These are phyloP conservation scores for Oscheius onirici DNA, from an alignment of 2,888 invertebrate genomes.

Conservation along the genomic window DNA sequence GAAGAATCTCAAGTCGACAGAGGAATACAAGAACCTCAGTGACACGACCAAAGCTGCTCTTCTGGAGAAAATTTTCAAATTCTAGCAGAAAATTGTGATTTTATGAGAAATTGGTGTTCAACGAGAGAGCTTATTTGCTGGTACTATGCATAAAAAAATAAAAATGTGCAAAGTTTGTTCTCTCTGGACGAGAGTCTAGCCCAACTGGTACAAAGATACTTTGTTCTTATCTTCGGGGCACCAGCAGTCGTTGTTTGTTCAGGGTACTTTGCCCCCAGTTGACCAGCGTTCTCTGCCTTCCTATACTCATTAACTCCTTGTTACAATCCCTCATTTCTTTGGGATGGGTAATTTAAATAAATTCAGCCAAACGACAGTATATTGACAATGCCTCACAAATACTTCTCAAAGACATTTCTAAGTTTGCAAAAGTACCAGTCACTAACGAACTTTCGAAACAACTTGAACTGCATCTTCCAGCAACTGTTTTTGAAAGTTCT, in stretches of 20 bases:
- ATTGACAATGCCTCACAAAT: no score
- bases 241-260: background rate
- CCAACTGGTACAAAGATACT: slow-evolving; percentile 17
- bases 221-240: slow-evolving; percentile 23
- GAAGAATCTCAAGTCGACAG: slow-evolving; percentile 54
- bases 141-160: background rate
- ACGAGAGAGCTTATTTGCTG: slow-evolving; percentile 16
- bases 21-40: slow-evolving; percentile 67
- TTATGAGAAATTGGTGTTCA: background rate
- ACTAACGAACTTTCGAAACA: no score
- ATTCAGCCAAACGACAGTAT: no score
- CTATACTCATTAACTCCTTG: no score
- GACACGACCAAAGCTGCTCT: slow-evolving; percentile 68
- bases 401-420: no score
- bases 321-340: no score
- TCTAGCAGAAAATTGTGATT: slow-evolving; percentile 39
- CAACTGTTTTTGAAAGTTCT: no score
- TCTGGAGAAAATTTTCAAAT: slow-evolving; percentile 65
- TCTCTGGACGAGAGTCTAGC: background rate
- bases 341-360: no score
- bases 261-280: background rate
- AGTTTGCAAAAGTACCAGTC: no score
- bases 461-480: no score
- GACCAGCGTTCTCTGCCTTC: background rate
- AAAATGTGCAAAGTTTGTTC: background rate